A percentile compares a stretch with the other conserved stretches of the same genome.
phyloP scores from a whole-genome alignment of 2,888 invertebrate genomes.

The Scaptodrosophila latifasciaeformis region DNA sequence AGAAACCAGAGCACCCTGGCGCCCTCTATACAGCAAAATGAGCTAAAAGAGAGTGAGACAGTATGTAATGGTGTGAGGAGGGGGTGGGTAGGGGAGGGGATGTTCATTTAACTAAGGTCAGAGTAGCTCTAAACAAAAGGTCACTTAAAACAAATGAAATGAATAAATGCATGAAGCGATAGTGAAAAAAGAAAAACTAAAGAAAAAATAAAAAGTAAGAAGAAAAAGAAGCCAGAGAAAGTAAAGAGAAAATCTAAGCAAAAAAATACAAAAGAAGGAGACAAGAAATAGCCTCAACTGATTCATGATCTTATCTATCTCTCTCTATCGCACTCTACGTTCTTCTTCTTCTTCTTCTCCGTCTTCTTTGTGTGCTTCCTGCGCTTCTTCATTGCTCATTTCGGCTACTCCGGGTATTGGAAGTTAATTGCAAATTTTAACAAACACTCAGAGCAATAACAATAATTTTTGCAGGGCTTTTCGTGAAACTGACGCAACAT shows the following conservation, averaged over 20 bases:
- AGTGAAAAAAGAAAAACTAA: neutral
- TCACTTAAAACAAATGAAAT: constrained; percentile 47
- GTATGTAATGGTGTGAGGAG: neutral
- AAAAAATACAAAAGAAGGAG: too few relatives aligned
- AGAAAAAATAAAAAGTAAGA: too few relatives aligned
- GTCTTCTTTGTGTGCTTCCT: neutral
- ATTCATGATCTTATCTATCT: too few relatives aligned
- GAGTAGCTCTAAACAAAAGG: constrained; percentile 32
- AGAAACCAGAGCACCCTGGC: neutral
- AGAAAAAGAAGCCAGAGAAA: too few relatives aligned
- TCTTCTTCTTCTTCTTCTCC: constrained; percentile 11
- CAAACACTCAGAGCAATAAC: constrained; percentile 50
- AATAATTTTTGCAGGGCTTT: constrained; percentile 51
- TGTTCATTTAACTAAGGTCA: constrained; percentile 35
- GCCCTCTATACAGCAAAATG: too few relatives aligned
- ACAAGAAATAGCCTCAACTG: too few relatives aligned
- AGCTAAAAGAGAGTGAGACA: too few relatives aligned
- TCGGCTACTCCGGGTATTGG: constrained; percentile 26
- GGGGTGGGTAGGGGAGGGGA: neutral
- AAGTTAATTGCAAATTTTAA: constrained; percentile 55
- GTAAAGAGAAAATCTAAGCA: too few relatives aligned
- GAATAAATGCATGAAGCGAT: constrained; percentile 44
- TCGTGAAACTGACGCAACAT: neutral
- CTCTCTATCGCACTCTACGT: too few relatives aligned
- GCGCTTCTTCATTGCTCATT: neutral